phyloP scores from a whole-genome alignment of 2,888 invertebrate species.

The Zygogramma bicolorata region DNA sequence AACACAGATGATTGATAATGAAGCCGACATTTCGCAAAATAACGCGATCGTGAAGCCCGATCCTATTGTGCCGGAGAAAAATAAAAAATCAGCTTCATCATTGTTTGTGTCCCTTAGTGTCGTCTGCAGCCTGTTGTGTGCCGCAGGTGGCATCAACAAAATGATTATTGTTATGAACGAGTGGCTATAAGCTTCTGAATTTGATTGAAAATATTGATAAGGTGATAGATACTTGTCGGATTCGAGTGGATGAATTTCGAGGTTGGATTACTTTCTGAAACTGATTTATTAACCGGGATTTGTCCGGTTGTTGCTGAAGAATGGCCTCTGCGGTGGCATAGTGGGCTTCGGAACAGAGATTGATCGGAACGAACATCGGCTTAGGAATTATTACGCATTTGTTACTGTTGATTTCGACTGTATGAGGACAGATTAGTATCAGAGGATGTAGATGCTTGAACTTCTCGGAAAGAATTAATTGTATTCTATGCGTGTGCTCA shows the following conservation, averaged over 20 bases:
- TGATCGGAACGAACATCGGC: constrained; percentile 3
- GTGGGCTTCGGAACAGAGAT: constrained; percentile 13
- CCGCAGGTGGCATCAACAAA: constrained; percentile 39
- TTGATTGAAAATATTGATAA: constrained; percentile 47
- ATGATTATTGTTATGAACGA: constrained; percentile 42
- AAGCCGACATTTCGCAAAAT: constrained; percentile 20
- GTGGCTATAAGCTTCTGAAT: constrained; percentile 53
- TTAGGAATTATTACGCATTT: constrained; percentile 9
- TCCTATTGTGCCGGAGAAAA: constrained; percentile 25
- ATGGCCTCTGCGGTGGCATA: constrained; percentile 19
- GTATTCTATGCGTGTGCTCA: neutral
- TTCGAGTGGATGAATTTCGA: constrained; percentile 46
- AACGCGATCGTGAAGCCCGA: constrained; percentile 31
- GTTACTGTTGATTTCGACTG: neutral
- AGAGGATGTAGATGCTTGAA: neutral
- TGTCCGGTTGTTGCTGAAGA: constrained; percentile 30
- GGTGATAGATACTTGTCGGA: constrained; percentile 52
- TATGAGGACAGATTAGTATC: constrained; percentile 3
- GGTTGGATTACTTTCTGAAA: constrained; percentile 49
- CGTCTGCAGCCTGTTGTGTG: constrained; percentile 32
- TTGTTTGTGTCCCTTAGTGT: constrained; percentile 34
- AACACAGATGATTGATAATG: neutral
- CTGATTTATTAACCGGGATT: constrained; percentile 51
- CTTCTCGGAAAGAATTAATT: neutral
- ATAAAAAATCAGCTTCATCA: constrained; percentile 29